Evolutionary conservation across 1,140 invertebrate genomes (phyloP), one percentile per base, ranked within the genome.

Genomic region (Polyergus mexicanus): DNA sequence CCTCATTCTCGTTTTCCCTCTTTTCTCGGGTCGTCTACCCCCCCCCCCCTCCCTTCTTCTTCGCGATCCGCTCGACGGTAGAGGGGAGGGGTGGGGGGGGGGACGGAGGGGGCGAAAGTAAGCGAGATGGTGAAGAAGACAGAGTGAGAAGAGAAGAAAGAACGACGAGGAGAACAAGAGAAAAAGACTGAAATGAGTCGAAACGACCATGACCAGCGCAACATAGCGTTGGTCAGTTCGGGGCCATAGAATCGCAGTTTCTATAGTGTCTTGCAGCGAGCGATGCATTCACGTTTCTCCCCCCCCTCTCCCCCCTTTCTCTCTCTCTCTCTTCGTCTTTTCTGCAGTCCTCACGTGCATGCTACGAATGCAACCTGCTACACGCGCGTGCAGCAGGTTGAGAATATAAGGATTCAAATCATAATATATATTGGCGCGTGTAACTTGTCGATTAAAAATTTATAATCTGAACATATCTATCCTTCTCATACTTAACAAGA

Each of bases 141-240:
- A 85, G 80, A 86, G 77, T 51, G 84, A 85, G 77, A 86, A 83
- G 63, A 83, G 85, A 86, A 77, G 72, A 84, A 88, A 54, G n/a
- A 69, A 69, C 72, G 68, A 72, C n/a, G 66, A 88, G 88, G 85
- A 72, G 84, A 84, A 62, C 13, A 58, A 44, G 68, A 88, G 76
- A 89, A 65, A 88, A 78, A 88, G 68, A 83, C 83, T 62, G 84
- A 74, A 83, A 88, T 80, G 86, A 83, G 75, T 87, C 84, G 86
- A 88, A 90, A 86, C 90, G 90, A 88, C 92, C 93, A 92, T 94
- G 94, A 94, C 93, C 93, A 94, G 91, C 93, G 84, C 93, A 94
- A 95, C 90, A 85, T 93, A 90, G 89, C 88, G 91, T 86, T 94
- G 93, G 93, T 94, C 92, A 94, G 94, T 94, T 93, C 90, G 87